Conservation (phyloP, 2,797 vertebrate species). For the Alcedo atthis region DNA sequence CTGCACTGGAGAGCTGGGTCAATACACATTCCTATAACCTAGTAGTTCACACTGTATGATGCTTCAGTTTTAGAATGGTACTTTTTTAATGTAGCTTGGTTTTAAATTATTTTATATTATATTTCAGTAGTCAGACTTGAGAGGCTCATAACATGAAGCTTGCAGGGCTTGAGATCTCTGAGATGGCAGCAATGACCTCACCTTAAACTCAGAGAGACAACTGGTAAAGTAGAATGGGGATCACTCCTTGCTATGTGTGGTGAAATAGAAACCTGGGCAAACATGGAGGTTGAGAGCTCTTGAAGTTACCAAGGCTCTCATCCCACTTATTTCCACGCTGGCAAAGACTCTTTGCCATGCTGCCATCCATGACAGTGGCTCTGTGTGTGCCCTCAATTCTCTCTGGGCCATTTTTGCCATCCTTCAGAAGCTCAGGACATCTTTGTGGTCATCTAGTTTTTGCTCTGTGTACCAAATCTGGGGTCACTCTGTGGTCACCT, state of each 20-base stretch:
- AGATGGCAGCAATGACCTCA: neutral
- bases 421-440: neutral
- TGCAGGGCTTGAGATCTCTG: neutral
- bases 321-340: accelerated
- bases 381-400: neutral
- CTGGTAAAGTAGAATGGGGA: accelerated
- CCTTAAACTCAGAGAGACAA: neutral
- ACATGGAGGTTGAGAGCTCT: accelerated
- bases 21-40: neutral
- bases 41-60: neutral
- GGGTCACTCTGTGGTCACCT: neutral
- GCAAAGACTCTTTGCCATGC: neutral
- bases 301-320: neutral
- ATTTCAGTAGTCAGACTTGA: neutral
- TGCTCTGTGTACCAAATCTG: no score
- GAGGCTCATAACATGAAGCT: neutral
- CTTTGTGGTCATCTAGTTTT: neutral
- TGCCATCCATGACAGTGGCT: neutral
- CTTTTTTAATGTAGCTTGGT: neutral
- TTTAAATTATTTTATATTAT: neutral
- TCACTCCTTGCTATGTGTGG: neutral
- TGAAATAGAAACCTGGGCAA: neutral
- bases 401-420: neutral
- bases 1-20: neutral
- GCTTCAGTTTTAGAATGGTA: neutral